These are phyloP conservation scores for Chrysopilus asiliformis DNA, from an alignment of 2,888 invertebrate species.

Conservation along the genomic window DNA sequence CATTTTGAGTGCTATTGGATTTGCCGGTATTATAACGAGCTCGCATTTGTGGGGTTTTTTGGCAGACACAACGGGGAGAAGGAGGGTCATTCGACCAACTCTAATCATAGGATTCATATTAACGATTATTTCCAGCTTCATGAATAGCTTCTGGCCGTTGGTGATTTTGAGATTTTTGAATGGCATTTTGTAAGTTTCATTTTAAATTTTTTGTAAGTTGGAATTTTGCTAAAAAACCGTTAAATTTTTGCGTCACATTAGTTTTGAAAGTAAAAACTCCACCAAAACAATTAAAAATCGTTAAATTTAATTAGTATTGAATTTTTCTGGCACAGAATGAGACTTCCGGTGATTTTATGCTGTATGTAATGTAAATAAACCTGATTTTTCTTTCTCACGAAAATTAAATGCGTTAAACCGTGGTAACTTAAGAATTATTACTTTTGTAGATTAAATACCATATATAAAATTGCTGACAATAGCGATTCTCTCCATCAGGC, in stretches of 20 bases:
- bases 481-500: too few species aligned
- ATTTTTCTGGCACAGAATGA: too few species aligned
- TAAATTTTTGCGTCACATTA: background rate
- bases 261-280: too few species aligned
- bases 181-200: constrained; percentile 39
- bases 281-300: too few species aligned
- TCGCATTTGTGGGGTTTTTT: constrained; percentile 44
- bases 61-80: constrained; percentile 41
- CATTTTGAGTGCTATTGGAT: constrained; percentile 31
- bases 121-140: constrained; percentile 38
- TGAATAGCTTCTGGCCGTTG: constrained; percentile 38
- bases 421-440: too few species aligned
- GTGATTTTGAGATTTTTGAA: constrained; percentile 38
- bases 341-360: too few species aligned
- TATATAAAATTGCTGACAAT: too few species aligned
- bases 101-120: constrained; percentile 35
- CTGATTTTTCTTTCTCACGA: too few species aligned
- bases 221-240: background rate
- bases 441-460: too few species aligned
- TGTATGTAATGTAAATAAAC: too few species aligned
- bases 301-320: too few species aligned
- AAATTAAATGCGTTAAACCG: too few species aligned
- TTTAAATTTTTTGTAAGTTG: background rate
- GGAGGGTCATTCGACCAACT: constrained; percentile 36
- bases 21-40: constrained; percentile 38